Conservation (phyloP, 2,797 vertebrate genomes). For the Gastrophryne carolinensis region DNA sequence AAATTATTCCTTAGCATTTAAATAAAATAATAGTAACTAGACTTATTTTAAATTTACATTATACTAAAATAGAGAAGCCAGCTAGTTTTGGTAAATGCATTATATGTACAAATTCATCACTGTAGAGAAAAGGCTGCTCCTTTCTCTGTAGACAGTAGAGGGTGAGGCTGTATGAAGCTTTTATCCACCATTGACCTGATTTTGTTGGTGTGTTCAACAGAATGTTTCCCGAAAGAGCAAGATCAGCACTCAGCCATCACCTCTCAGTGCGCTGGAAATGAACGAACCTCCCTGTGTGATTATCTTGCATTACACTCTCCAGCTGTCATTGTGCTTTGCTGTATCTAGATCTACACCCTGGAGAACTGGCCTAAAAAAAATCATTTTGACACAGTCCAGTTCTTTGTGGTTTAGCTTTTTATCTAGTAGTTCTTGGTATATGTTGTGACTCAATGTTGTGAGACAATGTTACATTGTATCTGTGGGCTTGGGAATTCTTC, state of each 20-base stretch:
- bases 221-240: slow-evolving; percentile 7
- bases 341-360: slow-evolving; percentile 32
- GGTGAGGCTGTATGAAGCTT: background rate
- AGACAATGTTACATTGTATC: slow-evolving; percentile 30
- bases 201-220: slow-evolving; percentile 1
- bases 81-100: too few species aligned
- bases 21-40: too few species aligned
- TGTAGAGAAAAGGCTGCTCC: background rate
- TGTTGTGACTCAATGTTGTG: slow-evolving; percentile 12
- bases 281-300: slow-evolving; percentile 15
- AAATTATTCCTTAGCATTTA: too few species aligned
- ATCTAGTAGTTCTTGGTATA: slow-evolving; percentile 14
- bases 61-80: too few species aligned
- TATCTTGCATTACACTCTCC: slow-evolving; percentile 25
- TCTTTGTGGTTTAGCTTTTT: slow-evolving; percentile 24
- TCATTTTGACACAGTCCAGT: slow-evolving; percentile 44
- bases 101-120: too few species aligned
- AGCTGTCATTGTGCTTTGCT: slow-evolving; percentile 40
- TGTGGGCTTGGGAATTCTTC: slow-evolving; percentile 30
- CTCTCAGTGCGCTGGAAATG: slow-evolving; percentile 32
- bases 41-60: too few species aligned
- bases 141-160: background rate
- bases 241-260: background rate
- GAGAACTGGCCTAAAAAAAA: slow-evolving; percentile 49
- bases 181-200: slow-evolving; percentile 39